Evolutionary conservation across 1,140 invertebrate genomes (phyloP).

Genomic region (Chironomus striatipennis): DNA sequence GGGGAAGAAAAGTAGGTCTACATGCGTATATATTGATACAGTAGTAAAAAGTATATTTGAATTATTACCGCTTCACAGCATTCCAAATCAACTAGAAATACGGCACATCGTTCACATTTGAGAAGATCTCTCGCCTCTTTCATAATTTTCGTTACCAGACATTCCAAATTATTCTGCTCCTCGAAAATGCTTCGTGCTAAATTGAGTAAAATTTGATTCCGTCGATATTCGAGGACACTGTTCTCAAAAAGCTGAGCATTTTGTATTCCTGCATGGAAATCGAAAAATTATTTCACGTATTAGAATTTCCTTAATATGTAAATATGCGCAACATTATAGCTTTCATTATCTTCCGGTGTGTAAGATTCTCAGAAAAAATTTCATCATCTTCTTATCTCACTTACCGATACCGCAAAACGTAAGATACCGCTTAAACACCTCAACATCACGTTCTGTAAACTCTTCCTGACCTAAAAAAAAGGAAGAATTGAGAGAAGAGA

Average conservation of each 20-base stretch:
- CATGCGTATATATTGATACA: not conserved
- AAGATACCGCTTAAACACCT: constrained; percentile 77
- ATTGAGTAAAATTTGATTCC: constrained; percentile 86
- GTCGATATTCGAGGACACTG: constrained; percentile 83
- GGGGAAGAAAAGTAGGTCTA: not conserved
- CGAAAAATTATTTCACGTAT: not conserved
- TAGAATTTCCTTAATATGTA: not conserved
- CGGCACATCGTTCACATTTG: constrained; percentile 85
- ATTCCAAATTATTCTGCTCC: constrained; percentile 87
- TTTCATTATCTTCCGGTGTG: no score
- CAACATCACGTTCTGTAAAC: constrained; percentile 83
- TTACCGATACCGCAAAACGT: constrained; percentile 91
- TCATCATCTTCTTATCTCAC: no score
- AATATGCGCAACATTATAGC: no score
- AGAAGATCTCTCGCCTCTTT: constrained; percentile 85
- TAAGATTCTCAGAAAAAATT: no score
- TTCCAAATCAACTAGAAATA: constrained; percentile 79
- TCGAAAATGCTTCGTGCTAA: constrained; percentile 83
- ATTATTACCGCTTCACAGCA: constrained; percentile 70
- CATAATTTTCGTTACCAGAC: constrained; percentile 93
- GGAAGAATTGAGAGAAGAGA: no score
- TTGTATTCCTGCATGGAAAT: constrained; percentile 53
- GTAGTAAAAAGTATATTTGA: not conserved
- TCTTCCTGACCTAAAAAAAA: constrained; percentile 52
- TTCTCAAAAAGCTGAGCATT: constrained; percentile 95